Evolutionary conservation across 37 sponge, comb jelly and placozoan genomes (phyloP).

Genomic region (Bolinopsis microptera): DNA sequence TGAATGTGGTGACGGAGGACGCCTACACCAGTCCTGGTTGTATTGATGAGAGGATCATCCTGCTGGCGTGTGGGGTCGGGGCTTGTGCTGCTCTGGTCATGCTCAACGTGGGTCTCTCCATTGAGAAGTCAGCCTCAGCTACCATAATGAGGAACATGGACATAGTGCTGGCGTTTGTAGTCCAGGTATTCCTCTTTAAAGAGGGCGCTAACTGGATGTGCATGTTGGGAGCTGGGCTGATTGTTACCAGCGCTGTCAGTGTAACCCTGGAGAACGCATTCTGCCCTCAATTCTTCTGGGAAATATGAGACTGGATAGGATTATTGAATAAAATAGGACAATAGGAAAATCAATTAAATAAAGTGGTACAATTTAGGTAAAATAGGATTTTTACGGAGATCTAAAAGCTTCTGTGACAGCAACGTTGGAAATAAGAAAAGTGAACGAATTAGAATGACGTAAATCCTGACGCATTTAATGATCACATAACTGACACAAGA

Average conservation of each 20-base stretch:
- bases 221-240: not conserved
- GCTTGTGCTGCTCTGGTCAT: constrained; percentile 31
- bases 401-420: no score
- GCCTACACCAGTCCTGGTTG: not conserved
- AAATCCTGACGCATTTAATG: no score
- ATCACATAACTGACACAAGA: no score
- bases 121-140: constrained; percentile 26
- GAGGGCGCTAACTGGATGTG: not conserved
- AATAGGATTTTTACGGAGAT: no score
- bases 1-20: constrained; percentile 3
- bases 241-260: constrained; percentile 21
- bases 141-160: constrained; percentile 51
- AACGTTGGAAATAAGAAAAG: no score
- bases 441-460: no score
- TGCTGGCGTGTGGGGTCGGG: not conserved
- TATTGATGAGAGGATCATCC: not conserved
- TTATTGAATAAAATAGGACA: not conserved
- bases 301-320: not conserved
- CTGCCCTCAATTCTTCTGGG: constrained; percentile 12
- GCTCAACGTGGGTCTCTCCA: constrained; percentile 44
- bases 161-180: constrained; percentile 11
- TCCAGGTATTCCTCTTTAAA: constrained; percentile 30
- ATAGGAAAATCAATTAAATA: no score
- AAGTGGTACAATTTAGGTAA: no score
- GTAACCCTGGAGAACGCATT: constrained; percentile 32